These are phyloP conservation scores for Perognathus longimembris DNA, from an alignment of 2,113 vertebrate species.

Conservation along the genomic window DNA sequence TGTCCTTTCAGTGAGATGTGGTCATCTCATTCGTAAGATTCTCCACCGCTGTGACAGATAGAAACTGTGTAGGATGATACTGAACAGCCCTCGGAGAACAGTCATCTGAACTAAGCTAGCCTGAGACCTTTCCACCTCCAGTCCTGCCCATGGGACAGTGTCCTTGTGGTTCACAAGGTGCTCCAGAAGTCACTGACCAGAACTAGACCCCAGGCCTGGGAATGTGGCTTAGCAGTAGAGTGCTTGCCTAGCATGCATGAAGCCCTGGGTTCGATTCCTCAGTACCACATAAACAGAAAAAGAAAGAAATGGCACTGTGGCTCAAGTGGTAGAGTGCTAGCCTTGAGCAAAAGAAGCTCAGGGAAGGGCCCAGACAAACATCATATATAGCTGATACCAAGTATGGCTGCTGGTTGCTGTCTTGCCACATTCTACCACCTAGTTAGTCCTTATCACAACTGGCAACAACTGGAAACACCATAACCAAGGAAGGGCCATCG, in stretches of 20 bases:
- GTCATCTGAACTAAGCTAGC: not conserved
- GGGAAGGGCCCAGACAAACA: not conserved
- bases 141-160: not conserved
- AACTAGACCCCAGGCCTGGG: not conserved
- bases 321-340: too few relatives aligned
- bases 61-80: not conserved
- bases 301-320: too few relatives aligned
- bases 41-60: not conserved
- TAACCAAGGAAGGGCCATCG: too few relatives aligned
- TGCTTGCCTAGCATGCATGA: too few relatives aligned
- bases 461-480: not conserved
- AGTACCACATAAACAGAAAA: too few relatives aligned
- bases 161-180: too few relatives aligned
- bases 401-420: not conserved
- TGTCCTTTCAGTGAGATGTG: not conserved
- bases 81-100: not conserved
- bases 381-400: not conserved
- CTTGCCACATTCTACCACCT: not conserved
- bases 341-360: not conserved
- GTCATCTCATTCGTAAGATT: not conserved
- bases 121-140: not conserved
- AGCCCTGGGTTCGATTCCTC: too few relatives aligned
- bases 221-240: too few relatives aligned
- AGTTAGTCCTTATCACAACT: not conserved
- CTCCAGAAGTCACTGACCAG: not conserved